Base-by-base conservation (phyloP, 1,140 invertebrate species). In the Micrasema longulum region DNA sequence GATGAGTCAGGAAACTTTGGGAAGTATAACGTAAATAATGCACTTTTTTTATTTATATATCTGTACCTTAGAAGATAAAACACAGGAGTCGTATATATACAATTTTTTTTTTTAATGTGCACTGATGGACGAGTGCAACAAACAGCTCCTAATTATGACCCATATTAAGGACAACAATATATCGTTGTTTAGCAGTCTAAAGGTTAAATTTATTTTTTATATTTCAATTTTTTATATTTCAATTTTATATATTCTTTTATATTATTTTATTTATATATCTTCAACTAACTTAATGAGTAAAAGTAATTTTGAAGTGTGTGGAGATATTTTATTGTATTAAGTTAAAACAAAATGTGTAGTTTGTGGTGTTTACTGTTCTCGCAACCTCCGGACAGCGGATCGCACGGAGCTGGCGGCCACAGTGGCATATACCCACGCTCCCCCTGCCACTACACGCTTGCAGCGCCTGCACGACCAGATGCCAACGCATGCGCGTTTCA, bases 381-480 rank as follows among this genome's bases (percentile, higher is more conserved):
- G 91, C 77, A 99, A 90, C 86, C 98, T 92, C 81, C 97, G 90
- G 66, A 99, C 96, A 76, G 97, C 96, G 76, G 95, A 98, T 79
- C 97, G 89, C 69, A 97, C 96, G 70, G 96, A 98, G 50, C 95
- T 95, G 67, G 96, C 97, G 76, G 97, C 95, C 41, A 94, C 97
- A 65, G 97, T 99, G 20, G 95, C 95, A 86, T 98, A 98, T 10
- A 97, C 95, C 92, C 96, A 99, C 9, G 97, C 97, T 76, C 97
- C 97, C 77, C 94, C 93, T 79, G 97, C 97, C 62, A 99, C 96
- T 65, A 93, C 94, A 78, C 97, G 94, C 80, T 96, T 95, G 83
- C 98, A 99, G 20, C 95, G 88, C 83, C 95, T 94, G 87, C 98
- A 99, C 20, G 91, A 91, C 98, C 98, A 99, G 82, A 99, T 99